Evolutionary conservation across 35 echinoderm and acorn worm species (phyloP).

Genomic region (Ophioderma brevispina): DNA sequence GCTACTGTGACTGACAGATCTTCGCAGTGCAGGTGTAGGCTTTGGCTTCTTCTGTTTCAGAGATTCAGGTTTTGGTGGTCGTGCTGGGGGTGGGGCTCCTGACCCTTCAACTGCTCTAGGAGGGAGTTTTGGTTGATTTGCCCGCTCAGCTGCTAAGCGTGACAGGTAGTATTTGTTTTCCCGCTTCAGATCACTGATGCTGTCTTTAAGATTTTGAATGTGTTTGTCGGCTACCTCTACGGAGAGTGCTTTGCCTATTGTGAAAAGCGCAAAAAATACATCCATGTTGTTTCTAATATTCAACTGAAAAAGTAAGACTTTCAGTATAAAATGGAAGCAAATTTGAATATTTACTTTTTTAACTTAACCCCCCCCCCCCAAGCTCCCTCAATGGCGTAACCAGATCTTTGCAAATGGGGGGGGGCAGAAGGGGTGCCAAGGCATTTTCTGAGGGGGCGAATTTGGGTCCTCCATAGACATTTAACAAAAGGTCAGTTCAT

Average conservation of each 20-base stretch:
- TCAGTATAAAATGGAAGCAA: too few species aligned
- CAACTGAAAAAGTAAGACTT: too few species aligned
- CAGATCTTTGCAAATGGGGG: too few species aligned
- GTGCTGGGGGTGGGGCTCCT: background rate
- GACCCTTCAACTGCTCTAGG: background rate
- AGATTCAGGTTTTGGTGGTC: background rate
- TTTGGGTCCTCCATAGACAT: too few species aligned
- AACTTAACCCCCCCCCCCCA: too few species aligned
- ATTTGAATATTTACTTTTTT: too few species aligned
- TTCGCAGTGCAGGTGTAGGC: background rate
- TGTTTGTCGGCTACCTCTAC: background rate
- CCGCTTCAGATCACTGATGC: background rate
- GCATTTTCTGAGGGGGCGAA: too few species aligned
- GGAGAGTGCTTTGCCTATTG: background rate
- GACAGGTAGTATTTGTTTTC: background rate
- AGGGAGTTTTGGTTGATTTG: background rate
- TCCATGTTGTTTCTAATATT: too few species aligned
- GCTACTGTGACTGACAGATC: background rate
- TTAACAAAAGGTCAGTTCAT: too few species aligned
- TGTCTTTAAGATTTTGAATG: background rate
- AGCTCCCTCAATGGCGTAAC: too few species aligned
- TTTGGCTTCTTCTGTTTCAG: background rate
- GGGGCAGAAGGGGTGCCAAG: too few species aligned
- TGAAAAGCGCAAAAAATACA: too few species aligned
- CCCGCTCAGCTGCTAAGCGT: background rate